Evolutionary conservation across 1,140 invertebrate species (phyloP).

Genomic region (Cherax destructor): DNA sequence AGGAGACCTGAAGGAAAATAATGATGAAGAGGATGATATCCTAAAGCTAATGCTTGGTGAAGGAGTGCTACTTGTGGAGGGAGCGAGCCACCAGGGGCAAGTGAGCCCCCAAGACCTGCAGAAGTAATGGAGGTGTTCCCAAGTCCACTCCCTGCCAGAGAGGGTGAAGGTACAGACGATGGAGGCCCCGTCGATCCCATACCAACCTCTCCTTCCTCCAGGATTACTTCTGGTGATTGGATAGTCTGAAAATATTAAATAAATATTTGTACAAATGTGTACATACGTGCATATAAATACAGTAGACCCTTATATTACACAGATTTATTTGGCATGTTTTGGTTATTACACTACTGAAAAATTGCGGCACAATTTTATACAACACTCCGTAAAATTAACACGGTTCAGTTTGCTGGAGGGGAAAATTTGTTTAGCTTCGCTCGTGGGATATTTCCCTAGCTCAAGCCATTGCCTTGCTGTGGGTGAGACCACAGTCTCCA

Average conservation of each 20-base stretch:
- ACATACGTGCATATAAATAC: no score
- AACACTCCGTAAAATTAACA: no score
- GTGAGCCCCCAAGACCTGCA: conserved; percentile 33
- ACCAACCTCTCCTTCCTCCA: conserved; percentile 62
- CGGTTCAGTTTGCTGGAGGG: no score
- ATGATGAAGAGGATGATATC: conserved; percentile 65
- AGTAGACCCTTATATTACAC: no score
- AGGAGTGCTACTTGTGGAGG: conserved; percentile 67
- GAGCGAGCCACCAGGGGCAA: conserved; percentile 43
- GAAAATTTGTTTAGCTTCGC: no score
- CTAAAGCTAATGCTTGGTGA: conserved; percentile 67
- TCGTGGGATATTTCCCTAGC: no score
- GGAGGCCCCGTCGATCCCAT: conserved; percentile 51
- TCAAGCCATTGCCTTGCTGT: no score
- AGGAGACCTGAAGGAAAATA: conserved; percentile 64
- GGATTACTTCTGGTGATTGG: conserved; percentile 63
- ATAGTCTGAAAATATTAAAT: conserved; percentile 43
- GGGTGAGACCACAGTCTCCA: no score
- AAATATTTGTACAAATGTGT: no score
- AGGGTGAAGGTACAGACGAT: conserved; percentile 51
- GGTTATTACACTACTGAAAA: no score
- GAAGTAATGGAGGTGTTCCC: conserved; percentile 27
- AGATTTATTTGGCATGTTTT: no score
- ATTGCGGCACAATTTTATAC: no score
- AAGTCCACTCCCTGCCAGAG: conserved; percentile 32